phyloP scores from a whole-genome alignment of 2,113 vertebrate genomes.

The Prolemur simus region DNA sequence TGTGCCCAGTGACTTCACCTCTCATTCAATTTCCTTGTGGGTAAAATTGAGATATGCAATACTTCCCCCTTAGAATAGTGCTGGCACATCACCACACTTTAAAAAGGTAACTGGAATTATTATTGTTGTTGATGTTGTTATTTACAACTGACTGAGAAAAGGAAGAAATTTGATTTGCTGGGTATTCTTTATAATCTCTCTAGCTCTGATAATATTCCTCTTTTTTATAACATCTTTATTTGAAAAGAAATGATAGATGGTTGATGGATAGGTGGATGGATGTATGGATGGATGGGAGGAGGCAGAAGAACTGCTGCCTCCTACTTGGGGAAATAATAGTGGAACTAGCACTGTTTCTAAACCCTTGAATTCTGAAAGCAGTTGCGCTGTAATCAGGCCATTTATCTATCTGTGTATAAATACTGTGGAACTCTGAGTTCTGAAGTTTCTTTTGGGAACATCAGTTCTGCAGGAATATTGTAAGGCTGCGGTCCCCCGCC shows the following conservation, averaged over 20 bases:
- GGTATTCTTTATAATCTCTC: neutral
- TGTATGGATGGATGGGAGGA: neutral
- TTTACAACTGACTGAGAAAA: neutral
- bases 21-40: neutral
- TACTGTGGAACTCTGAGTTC: neutral
- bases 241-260: neutral
- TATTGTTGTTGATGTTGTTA: neutral
- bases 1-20: neutral
- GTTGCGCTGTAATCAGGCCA: neutral
- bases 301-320: neutral
- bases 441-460: neutral
- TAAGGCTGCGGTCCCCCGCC: too few species aligned
- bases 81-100: neutral
- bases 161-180: neutral
- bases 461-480: neutral
- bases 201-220: neutral
- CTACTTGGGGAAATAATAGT: neutral
- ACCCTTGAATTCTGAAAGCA: neutral
- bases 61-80: neutral
- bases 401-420: neutral
- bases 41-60: accelerated
- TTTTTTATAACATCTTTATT: neutral
- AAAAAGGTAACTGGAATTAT: neutral
- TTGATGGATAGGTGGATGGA: neutral
- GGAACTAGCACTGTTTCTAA: neutral